phyloP scores from a whole-genome alignment of 2,797 vertebrate species.

The Euphonia xanthogaster region DNA sequence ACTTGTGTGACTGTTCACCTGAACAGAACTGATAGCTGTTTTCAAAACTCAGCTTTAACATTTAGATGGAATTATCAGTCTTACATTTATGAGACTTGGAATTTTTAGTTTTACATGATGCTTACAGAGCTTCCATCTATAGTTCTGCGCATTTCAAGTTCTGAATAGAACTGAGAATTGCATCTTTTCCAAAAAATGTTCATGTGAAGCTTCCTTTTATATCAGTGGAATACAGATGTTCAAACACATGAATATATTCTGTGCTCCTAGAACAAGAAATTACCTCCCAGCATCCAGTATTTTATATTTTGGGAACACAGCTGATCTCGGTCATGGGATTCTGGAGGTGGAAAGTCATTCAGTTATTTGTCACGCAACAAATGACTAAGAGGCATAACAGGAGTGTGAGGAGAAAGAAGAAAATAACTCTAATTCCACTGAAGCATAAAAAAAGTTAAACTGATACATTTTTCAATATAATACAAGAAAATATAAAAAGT shows the following conservation, averaged over 20 bases:
- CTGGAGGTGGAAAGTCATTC: conserved; percentile 35
- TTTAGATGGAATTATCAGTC: neutral
- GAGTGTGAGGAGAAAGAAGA: conserved; percentile 6
- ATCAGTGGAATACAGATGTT: neutral
- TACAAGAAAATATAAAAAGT: conserved; percentile 24
- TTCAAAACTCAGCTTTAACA: neutral
- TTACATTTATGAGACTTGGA: neutral
- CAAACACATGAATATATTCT: neutral
- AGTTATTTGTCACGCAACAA: conserved; percentile 25
- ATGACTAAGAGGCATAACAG: conserved; percentile 34
- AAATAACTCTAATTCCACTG: conserved; percentile 58
- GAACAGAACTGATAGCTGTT: neutral
- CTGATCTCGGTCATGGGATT: neutral
- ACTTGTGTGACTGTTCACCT: neutral
- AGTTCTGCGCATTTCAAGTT: neutral
- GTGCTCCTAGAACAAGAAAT: neutral
- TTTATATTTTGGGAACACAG: neutral
- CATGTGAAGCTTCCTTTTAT: neutral
- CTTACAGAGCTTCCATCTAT: neutral
- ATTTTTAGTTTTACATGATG: neutral
- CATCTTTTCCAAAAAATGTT: neutral
- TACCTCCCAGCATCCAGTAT: neutral
- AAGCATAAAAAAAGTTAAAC: conserved; percentile 31
- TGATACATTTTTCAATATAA: conserved; percentile 22
- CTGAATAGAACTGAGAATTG: neutral